A percentile compares a stretch with the other conserved stretches of the same genome.
phyloP scores from a whole-genome alignment of 2,797 vertebrate genomes.

The Aldrovandia affinis region DNA sequence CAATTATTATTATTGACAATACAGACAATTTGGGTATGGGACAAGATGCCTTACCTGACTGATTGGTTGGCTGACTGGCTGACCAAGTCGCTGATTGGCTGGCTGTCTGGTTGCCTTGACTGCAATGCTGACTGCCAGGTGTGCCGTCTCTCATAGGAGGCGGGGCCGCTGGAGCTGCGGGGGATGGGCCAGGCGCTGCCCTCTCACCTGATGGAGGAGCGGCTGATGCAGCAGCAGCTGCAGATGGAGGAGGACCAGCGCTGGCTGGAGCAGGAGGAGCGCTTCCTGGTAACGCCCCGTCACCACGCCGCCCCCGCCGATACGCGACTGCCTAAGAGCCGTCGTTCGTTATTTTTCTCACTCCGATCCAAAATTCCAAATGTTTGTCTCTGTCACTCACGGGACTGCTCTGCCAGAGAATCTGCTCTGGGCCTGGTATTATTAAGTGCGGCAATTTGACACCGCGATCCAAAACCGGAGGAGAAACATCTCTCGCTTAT shows the following conservation, averaged over 20 bases:
- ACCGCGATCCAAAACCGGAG: neutral
- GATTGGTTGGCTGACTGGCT: neutral
- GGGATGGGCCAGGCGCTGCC: constrained; percentile 83
- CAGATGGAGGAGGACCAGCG: constrained; percentile 99
- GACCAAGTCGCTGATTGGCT: neutral
- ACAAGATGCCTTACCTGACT: neutral
- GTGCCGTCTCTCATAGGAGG: constrained; percentile 45
- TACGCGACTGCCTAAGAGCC: neutral
- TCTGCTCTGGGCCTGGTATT: neutral
- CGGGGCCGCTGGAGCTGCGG: constrained; percentile 78
- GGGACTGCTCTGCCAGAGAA: neutral
- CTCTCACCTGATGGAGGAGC: constrained; percentile 92
- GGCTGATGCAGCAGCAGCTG: constrained; percentile 94
- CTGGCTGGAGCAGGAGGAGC: constrained; percentile 96
- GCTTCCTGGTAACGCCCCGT: constrained; percentile 83
- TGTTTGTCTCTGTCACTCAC: neutral
- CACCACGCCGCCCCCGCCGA: neutral
- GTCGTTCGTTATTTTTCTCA: neutral
- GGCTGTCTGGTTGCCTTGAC: neutral
- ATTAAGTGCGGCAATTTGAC: neutral
- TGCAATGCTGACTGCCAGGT: neutral
- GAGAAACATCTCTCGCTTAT: neutral
- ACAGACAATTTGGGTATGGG: neutral
- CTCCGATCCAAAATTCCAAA: neutral
- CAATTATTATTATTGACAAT: no score